Conservation (phyloP, 2,113 vertebrate genomes). For the Ia io region DNA sequence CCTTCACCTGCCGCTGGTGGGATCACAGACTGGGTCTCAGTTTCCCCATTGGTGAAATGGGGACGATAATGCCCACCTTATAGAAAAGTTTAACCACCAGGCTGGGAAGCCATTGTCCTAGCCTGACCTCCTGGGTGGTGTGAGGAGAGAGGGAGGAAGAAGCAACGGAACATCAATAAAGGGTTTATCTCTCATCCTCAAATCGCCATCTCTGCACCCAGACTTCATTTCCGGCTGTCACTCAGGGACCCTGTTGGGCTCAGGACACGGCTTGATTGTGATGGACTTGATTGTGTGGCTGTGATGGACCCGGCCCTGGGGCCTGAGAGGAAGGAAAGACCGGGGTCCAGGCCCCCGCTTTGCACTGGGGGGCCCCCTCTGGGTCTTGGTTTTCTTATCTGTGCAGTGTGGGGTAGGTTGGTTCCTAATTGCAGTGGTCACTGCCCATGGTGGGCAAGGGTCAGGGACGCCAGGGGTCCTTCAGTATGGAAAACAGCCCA, state of each 20-base stretch:
- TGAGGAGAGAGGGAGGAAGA: background rate
- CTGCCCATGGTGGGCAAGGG: background rate
- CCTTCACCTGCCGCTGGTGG: background rate
- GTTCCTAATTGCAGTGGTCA: background rate
- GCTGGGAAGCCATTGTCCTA: background rate
- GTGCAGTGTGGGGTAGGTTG: background rate
- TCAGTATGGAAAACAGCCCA: fast-evolving
- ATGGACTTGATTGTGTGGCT: background rate
- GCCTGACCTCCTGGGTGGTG: background rate
- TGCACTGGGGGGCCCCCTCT: background rate
- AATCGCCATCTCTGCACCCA: background rate
- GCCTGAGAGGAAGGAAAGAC: background rate
- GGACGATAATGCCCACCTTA: fast-evolving
- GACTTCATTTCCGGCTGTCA: constrained; percentile 60
- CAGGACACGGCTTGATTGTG: background rate
- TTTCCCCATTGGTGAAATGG: background rate
- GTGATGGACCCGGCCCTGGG: background rate
- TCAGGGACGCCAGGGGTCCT: background rate
- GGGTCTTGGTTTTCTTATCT: background rate
- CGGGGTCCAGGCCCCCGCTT: background rate
- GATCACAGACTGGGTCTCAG: background rate
- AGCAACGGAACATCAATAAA: background rate
- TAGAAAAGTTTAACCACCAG: background rate
- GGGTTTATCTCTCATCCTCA: background rate
- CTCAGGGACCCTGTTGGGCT: background rate